These are phyloP conservation scores for Drosophila nannoptera DNA, from an alignment of 1,140 invertebrate genomes.

Conservation along the genomic window DNA sequence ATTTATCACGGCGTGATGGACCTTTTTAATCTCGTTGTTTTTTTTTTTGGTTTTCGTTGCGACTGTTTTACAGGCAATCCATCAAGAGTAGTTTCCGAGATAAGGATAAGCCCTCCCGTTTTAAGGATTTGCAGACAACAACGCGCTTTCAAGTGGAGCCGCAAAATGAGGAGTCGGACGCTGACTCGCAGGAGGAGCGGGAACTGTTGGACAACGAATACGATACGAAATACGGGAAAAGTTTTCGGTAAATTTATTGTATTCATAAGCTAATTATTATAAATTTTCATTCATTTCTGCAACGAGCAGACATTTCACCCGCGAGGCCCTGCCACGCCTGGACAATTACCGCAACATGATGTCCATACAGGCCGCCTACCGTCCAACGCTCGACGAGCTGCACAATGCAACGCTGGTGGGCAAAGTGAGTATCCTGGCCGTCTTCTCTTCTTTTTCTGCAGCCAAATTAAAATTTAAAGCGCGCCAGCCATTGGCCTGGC, in stretches of 20 bases:
- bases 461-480: conserved; percentile 10
- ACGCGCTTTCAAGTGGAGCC: conserved; percentile 81
- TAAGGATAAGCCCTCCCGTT: conserved; percentile 82
- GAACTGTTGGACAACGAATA: conserved; percentile 82
- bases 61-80: conserved; percentile 52
- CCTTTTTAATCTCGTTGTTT: not conserved
- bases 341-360: conserved; percentile 97
- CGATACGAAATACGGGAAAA: conserved; percentile 89
- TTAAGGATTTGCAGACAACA: conserved; percentile 81
- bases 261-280: not conserved
- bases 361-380: conserved; percentile 92
- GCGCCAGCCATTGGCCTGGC: conserved; percentile 6
- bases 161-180: conserved; percentile 80
- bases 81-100: conserved; percentile 83
- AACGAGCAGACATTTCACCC: conserved; percentile 92
- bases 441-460: not conserved
- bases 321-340: conserved; percentile 92
- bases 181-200: conserved; percentile 80
- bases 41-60: not conserved
- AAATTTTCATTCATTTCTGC: conserved; percentile 21
- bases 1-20: conserved; percentile 10
- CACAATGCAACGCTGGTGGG: conserved; percentile 90
- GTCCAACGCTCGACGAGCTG: conserved; percentile 94
- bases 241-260: conserved; percentile 82
- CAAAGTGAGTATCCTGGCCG: conserved; percentile 82